Conservation (phyloP, 2,797 vertebrate species). For the Hypotaenidia philippensis region DNA sequence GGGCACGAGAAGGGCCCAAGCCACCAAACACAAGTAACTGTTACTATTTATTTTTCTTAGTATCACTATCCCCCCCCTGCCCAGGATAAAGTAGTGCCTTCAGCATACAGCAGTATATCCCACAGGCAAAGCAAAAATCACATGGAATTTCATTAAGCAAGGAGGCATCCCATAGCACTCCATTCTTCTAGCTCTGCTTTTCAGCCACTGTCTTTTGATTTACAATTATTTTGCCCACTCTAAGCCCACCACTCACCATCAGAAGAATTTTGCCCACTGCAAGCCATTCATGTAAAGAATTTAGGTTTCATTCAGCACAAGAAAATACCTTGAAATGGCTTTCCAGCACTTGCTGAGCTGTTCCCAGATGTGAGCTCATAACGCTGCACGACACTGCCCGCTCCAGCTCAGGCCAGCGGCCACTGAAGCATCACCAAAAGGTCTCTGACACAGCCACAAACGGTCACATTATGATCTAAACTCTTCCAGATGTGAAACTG, state of each 20-base stretch:
- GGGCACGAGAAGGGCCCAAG: background rate
- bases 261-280: background rate
- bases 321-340: background rate
- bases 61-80: background rate
- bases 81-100: background rate
- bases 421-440: background rate
- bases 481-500: background rate
- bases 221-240: background rate
- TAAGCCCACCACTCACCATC: background rate
- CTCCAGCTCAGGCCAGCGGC: background rate
- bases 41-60: background rate
- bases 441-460: background rate
- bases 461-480: background rate
- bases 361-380: background rate
- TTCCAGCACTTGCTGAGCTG: background rate
- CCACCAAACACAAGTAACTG: background rate
- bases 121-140: background rate
- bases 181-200: background rate
- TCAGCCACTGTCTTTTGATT: background rate
- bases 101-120: background rate
- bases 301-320: background rate
- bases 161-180: background rate
- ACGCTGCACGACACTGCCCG: background rate
- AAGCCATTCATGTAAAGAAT: background rate
- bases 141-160: background rate